These are phyloP conservation scores for Lycodopsis pacificus DNA, from an alignment of 2,797 vertebrate genomes.

Conservation along the genomic window DNA sequence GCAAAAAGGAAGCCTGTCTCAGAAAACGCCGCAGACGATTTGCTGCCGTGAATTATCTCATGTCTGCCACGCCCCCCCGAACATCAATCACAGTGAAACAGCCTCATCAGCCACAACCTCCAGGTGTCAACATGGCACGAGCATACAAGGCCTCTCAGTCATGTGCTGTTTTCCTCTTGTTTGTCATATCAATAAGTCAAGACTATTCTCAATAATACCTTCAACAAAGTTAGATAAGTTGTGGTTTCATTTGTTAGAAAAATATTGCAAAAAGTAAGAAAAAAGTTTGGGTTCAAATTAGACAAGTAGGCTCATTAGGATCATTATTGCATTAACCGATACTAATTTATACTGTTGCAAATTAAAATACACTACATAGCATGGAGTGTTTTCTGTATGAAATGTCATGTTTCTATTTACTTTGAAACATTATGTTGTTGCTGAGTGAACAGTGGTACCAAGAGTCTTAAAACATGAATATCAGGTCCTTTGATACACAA, in stretches of 20 bases:
- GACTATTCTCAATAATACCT: background rate
- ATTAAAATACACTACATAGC: background rate
- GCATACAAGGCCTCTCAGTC: slow-evolving; percentile 15
- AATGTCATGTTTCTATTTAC: background rate
- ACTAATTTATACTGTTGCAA: background rate
- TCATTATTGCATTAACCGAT: background rate
- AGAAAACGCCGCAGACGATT: slow-evolving; percentile 48
- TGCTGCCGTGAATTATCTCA: slow-evolving; percentile 59
- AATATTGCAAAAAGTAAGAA: background rate
- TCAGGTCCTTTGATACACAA: background rate
- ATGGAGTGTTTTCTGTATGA: background rate
- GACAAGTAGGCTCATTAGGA: background rate
- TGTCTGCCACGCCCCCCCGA: slow-evolving; percentile 46
- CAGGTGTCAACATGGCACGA: slow-evolving; percentile 41
- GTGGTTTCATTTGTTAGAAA: background rate
- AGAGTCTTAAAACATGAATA: background rate
- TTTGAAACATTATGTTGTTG: background rate
- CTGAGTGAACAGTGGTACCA: background rate
- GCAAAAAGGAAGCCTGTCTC: slow-evolving; percentile 53
- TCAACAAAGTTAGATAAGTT: background rate
- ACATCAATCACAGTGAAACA: slow-evolving; percentile 62
- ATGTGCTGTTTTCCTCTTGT: background rate
- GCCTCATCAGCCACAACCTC: slow-evolving; percentile 39
- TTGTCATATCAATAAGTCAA: background rate
- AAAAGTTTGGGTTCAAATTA: background rate